Conservation (phyloP, 2,113 vertebrate genomes). For the Oenanthe oenanthe region DNA sequence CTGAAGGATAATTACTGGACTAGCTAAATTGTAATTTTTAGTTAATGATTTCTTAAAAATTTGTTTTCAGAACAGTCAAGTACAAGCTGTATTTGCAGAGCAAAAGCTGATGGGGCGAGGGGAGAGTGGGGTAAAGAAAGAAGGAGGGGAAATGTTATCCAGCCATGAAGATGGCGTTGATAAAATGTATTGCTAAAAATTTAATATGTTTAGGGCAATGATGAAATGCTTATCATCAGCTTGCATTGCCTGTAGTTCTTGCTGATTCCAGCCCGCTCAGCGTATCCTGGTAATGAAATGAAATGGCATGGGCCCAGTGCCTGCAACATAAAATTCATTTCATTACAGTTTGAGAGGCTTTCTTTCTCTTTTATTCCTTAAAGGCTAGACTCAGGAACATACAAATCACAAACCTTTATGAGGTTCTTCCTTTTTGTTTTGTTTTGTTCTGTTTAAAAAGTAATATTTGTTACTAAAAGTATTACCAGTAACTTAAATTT, state of each 20-base stretch:
- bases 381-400: neutral
- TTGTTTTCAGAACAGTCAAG: neutral
- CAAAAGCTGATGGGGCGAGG: neutral
- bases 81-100: neutral
- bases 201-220: conserved; percentile 72
- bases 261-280: conserved; percentile 59
- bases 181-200: conserved; percentile 74
- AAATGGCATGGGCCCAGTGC: conserved; percentile 52
- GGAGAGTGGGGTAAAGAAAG: neutral
- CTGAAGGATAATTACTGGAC: conserved; percentile 4
- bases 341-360: conserved; percentile 42
- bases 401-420: neutral
- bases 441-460: neutral
- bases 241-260: conserved; percentile 67
- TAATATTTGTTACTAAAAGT: neutral
- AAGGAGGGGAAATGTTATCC: neutral
- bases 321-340: conserved; percentile 70
- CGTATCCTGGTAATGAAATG: conserved; percentile 69
- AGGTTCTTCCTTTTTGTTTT: neutral
- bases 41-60: neutral
- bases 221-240: conserved; percentile 75
- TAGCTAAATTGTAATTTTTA: neutral
- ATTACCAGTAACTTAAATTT: neutral
- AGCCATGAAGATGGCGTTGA: conserved; percentile 57
- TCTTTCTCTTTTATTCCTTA: conserved; percentile 23